Evolutionary conservation across 2,888 invertebrate genomes (phyloP), one percentile per base, ranked within the genome.

Genomic region (Ochropacha duplaris): DNA sequence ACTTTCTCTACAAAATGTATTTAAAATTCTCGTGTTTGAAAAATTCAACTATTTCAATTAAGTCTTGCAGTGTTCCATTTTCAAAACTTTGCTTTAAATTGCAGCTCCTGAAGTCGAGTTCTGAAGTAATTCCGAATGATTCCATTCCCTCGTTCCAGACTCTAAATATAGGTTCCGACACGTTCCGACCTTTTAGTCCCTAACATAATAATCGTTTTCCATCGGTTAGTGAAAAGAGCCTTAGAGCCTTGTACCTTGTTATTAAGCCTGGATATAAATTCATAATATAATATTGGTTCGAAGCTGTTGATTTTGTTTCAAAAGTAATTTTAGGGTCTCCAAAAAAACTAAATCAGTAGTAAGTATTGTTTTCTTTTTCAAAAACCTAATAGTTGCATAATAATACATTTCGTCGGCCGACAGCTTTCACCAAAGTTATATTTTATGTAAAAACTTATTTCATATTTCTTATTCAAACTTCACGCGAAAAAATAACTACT

Each of bases 11-110:
- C n/a, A n/a, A n/a, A n/a, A n/a, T n/a, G n/a, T 26, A 55, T 52
- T 54, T 54, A 54, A 51, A 24, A 49, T 31, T 55, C 56, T 52
- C 50, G 54, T 50, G 57, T 60, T 57, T 54, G 69, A 79, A 78
- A 44, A 78, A 83, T 79, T 76, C 75, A 88, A 88, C 86, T 87
- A 88, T 88, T 88, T 88, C 88, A 88, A 87, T 88, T 87, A 88
- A 81, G 77, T 75, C 81, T 78, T 76, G 79, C 74, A 78, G 79
- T 80, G 80, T 81, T 84, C 83, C 80, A 78, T 83, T 84, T 84
- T 77, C 65, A 76, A 86, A 78, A 87, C 83, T 87, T 87, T 84
- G 84, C 84, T 86, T 83, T 76, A 83, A 86, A 87, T 84, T 81
- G 82, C 81, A 81, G 71, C 68, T 70, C 72, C 68, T 68, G 74